phyloP scores from a whole-genome alignment of 1,140 invertebrate genomes.

The Coelopa frigida region DNA sequence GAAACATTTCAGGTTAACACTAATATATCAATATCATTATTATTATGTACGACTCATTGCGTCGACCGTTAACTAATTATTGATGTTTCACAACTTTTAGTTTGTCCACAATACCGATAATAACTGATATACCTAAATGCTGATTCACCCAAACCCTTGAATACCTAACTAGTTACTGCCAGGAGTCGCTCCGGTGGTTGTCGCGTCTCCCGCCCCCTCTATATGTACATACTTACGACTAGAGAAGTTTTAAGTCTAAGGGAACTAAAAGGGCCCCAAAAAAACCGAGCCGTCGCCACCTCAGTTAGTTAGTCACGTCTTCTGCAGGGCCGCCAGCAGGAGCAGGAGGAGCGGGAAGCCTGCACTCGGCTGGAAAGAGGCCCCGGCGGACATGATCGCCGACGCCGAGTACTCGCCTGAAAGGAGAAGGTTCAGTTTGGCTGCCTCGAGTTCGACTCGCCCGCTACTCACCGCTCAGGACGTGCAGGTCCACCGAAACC shows the following conservation, averaged over 20 bases:
- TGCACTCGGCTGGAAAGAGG: slow-evolving; percentile 19
- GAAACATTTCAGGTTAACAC: no score
- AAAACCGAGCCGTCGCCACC: no score
- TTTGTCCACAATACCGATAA: not conserved
- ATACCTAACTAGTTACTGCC: no score
- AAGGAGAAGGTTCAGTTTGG: slow-evolving; percentile 7
- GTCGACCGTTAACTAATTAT: no score
- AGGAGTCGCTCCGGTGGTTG: no score
- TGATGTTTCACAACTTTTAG: slow-evolving; percentile 12
- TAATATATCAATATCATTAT: no score
- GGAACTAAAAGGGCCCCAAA: no score
- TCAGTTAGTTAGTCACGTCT: slow-evolving; percentile 30
- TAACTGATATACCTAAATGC: not conserved
- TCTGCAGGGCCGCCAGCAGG: slow-evolving; percentile 11
- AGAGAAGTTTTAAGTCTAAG: no score
- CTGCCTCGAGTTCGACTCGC: not conserved
- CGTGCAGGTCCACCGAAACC: slow-evolving; percentile 41
- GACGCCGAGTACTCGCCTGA: slow-evolving; percentile 47
- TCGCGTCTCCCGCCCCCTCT: no score
- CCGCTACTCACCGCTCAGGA: slow-evolving; percentile 38
- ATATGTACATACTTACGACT: no score
- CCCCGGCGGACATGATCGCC: slow-evolving; percentile 38
- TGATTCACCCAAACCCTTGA: not conserved
- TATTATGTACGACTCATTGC: no score
- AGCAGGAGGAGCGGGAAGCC: slow-evolving; percentile 19